These are phyloP conservation scores for Poecilia picta DNA, from an alignment of 2,797 vertebrate genomes.

Conservation along the genomic window DNA sequence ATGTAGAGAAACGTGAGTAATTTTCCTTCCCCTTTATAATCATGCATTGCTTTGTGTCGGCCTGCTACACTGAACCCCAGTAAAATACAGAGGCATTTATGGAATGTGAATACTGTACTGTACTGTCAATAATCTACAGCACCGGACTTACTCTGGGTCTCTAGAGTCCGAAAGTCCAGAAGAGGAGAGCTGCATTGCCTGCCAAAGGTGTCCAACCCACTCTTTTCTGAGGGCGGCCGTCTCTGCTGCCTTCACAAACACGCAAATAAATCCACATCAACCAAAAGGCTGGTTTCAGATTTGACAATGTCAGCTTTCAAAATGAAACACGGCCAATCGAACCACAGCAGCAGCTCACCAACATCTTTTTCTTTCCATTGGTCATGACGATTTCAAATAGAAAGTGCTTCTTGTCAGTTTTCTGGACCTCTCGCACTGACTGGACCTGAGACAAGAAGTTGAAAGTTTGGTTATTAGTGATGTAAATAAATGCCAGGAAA, in stretches of 20 bases:
- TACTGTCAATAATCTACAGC: not conserved
- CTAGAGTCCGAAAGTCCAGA: conserved; percentile 9
- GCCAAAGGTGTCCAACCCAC: conserved; percentile 78
- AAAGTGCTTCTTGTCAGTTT: conserved; percentile 62
- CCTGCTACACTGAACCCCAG: not conserved
- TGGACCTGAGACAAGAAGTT: conserved; percentile 72
- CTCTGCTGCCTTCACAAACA: conserved; percentile 75
- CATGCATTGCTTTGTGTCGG: not conserved
- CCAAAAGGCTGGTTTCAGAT: not conserved
- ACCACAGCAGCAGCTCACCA: conserved; percentile 72
- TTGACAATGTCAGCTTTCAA: not conserved
- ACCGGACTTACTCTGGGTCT: conserved; percentile 55
- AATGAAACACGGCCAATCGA: not conserved
- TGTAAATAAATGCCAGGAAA: not conserved
- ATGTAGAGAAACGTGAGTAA: not conserved
- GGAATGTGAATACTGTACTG: not conserved
- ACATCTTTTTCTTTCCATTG: conserved; percentile 82
- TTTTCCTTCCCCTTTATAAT: not conserved
- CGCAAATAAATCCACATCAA: conserved; percentile 12
- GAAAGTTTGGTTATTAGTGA: not conserved
- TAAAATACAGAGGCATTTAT: not conserved
- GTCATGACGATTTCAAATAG: conserved; percentile 84
- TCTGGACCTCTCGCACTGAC: conserved; percentile 75
- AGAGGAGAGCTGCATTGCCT: conserved; percentile 73
- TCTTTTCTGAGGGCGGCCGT: conserved; percentile 72